Evolutionary conservation across 1,140 invertebrate genomes (phyloP), one percentile per base, ranked within the genome.

Genomic region (Samia ricini): DNA sequence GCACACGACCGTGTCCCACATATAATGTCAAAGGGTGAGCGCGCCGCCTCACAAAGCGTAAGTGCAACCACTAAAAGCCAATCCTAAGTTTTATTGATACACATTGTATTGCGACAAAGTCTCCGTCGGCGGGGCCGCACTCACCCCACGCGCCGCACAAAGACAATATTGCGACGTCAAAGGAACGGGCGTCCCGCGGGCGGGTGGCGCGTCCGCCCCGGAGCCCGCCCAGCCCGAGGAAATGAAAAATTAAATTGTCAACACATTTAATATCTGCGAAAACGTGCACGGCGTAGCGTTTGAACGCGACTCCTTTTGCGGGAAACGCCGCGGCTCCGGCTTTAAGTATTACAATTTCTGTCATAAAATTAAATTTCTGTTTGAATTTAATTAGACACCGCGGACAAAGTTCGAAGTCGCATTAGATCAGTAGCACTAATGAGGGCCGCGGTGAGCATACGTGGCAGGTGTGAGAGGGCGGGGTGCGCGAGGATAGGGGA

Each of bases 61-160:
- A 89, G 88, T 91, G 87, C 87, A 88, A 88, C 89, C 89, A 88
- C 89, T 91, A 91, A 91, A 91, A 91, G 87, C 87, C 87, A 89
- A 91, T 89, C 86, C 86, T 88, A 89, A 89, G 87, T 91, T 91
- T 91, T 90, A 90, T 90, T 89, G 89, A 89, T 89, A 89, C 87
- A 90, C 86, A 89, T 88, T 89, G 87, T 89, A 89, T 89, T 89
- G 88, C 85, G 88, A 90, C 87, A 89, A 89, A 90, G 86, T 88
- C 85, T 88, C 83, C 78, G 79, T 72, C 79, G 84, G 68, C 79
- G 76, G 73, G 83, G 76, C 74, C 82, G 74, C 72, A 74, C 82
- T 68, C 82, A 83, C 82, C 85, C 86, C 86, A 85, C 81, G 75
- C 77, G 74, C 79, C 79, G 76, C 85, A 87, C 89, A 89, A 90